Evolutionary conservation across 35 echinoderm and acorn worm genomes (phyloP), one percentile per base, ranked within the genome.

Genomic region (Heliocidaris erythrogramma): DNA sequence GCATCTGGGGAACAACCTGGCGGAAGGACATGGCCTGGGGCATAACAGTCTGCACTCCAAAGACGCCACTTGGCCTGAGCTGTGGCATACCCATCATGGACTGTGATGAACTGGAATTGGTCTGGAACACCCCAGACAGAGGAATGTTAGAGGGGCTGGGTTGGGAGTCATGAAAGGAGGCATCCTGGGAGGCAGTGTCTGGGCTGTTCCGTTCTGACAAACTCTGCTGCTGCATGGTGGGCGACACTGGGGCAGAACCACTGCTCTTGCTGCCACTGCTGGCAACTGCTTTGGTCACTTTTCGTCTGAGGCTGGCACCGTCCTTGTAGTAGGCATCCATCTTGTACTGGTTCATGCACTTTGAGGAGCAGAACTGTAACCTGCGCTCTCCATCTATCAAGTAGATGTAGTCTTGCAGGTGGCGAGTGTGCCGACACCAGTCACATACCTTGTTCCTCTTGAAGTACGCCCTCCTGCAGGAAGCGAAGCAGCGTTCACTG

Each of bases 401-500:
- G 32, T 96, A 71, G 24, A 97, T 91, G 88, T 97, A 97, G 48
- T 99, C 97, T 29, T 88, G 94, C 13, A 50, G 78, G 85, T 95
- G 98, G 31, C 98, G 85, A 71, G 95, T 94, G 61, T 99, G 96
- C 16, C 96, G 97, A 85, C 98, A 97, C 96, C 96, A 96, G 94
- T 95, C 93, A 86, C 98, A 99, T 8, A 96, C 85, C 86, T 97
- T 96, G 91, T 94, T 97, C 49, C 95, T 42, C 49, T 95, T 96
- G 94, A 99, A 96, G 96, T 99, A 99, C 10, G 96, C 96, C 50
- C 96, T 48, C 18, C 97, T 92, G 47, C 94, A 97, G 65, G 97
- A 86, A 0, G 97, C 98, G 84, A 99, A 99, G 93, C 98, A 99
- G 49, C 95, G 96, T 94, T 99, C 98, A 61, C 98, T 99, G 94